phyloP scores from a whole-genome alignment of 2,888 invertebrate genomes.

The Pollenia amentaria region DNA sequence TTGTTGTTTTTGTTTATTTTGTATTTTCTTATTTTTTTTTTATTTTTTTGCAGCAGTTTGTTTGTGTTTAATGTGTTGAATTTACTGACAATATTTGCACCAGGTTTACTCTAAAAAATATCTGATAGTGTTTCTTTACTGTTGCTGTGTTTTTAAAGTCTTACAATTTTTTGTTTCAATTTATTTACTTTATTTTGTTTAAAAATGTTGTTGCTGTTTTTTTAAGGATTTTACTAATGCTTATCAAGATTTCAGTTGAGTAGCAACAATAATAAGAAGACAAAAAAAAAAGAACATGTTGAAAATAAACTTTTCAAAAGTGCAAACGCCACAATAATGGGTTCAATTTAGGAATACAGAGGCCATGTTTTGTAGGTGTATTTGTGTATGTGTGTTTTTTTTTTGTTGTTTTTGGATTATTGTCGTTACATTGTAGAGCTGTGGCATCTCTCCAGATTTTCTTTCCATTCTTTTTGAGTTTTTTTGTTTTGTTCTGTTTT shows the following conservation, averaged over 20 bases:
- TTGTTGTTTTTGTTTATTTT: constrained; percentile 36
- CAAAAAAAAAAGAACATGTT: constrained; percentile 60
- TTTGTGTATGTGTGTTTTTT: constrained; percentile 14
- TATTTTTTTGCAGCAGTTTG: constrained; percentile 38
- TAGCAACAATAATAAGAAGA: constrained; percentile 35
- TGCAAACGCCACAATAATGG: constrained; percentile 74
- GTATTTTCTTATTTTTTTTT: constrained; percentile 29
- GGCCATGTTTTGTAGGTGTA: constrained; percentile 71
- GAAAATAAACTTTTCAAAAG: constrained; percentile 72
- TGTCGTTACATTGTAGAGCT: constrained; percentile 59
- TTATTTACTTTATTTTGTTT: constrained; percentile 59
- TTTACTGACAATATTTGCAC: constrained; percentile 76
- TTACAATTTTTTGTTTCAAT: constrained; percentile 31
- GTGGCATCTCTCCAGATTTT: constrained; percentile 1
- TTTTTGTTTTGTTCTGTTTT: constrained; percentile 35
- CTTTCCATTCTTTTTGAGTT: constrained; percentile 22
- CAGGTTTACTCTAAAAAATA: constrained; percentile 68
- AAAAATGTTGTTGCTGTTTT: constrained; percentile 46
- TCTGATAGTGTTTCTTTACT: constrained; percentile 74
- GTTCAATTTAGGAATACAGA: constrained; percentile 73
- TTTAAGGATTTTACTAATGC: constrained; percentile 71
- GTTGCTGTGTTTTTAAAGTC: constrained; percentile 71
- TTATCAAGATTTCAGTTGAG: constrained; percentile 74
- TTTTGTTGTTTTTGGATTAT: constrained; percentile 11
- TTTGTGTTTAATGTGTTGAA: constrained; percentile 73